Conservation (phyloP, 2,113 vertebrate genomes). For the Aptenodytes forsteri region DNA sequence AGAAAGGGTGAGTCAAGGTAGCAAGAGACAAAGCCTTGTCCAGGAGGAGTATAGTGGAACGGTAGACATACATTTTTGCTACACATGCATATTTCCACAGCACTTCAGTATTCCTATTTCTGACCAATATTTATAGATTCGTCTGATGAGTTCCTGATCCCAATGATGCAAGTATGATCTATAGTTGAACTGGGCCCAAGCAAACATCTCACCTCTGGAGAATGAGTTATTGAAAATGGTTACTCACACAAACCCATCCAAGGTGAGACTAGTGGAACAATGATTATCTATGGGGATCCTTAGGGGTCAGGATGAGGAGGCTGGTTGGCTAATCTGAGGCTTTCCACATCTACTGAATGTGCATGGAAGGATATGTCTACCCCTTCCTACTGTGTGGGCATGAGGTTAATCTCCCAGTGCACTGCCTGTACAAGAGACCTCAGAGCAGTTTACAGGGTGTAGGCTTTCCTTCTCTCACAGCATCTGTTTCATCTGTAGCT, state of each 20-base stretch:
- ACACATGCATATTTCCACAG: not conserved
- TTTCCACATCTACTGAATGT: not conserved
- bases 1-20: not conserved
- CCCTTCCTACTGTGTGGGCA: not conserved
- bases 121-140: not conserved
- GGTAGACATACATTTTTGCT: not conserved
- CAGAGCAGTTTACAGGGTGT: not conserved
- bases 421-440: not conserved
- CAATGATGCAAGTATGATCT: not conserved
- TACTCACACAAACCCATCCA: not conserved
- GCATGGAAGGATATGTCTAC: not conserved
- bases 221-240: not conserved
- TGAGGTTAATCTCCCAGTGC: not conserved
- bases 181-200: not conserved
- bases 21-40: not conserved
- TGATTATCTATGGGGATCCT: not conserved
- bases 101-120: not conserved
- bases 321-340: not conserved
- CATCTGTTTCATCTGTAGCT: not conserved
- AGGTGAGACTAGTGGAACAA: not conserved
- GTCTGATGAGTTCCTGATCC: not conserved
- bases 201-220: not conserved
- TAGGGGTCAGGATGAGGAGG: not conserved
- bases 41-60: not conserved
- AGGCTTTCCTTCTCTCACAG: not conserved